A percentile compares a stretch with the other conserved stretches of the same genome.
Conservation (phyloP, 53 echinoderm and acorn worm species). For the Stichopus horrens region DNA sequence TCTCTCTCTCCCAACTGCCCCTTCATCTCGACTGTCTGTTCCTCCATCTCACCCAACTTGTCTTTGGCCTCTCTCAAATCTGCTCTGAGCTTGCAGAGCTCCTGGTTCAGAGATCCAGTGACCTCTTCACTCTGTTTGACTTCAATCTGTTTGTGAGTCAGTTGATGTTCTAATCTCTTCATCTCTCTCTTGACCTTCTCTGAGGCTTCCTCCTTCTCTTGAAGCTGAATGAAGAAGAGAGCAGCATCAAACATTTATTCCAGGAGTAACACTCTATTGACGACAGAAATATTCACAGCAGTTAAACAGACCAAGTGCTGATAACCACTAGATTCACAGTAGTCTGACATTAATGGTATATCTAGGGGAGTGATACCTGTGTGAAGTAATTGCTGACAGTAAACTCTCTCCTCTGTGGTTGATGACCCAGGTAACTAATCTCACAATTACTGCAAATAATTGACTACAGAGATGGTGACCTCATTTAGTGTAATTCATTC, state of each 20-base stretch:
- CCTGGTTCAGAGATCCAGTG: constrained; percentile 70
- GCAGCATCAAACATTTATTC: neutral
- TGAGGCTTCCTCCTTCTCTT: constrained; percentile 66
- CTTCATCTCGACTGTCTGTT: constrained; percentile 55
- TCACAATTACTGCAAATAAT: no score
- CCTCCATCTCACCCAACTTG: constrained; percentile 60
- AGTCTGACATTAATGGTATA: no score
- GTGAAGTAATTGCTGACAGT: no score
- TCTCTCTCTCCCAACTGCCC: constrained; percentile 67
- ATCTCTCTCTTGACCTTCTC: constrained; percentile 67
- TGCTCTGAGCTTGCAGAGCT: constrained; percentile 61
- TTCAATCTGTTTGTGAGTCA: constrained; percentile 68
- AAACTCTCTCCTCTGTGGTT: no score
- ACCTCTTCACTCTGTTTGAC: constrained; percentile 66
- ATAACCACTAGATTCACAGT: no score
- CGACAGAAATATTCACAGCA: no score
- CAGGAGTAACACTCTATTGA: no score
- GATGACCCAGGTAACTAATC: no score
- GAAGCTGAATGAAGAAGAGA: constrained; percentile 53
- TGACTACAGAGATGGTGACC: no score
- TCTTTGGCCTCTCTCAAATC: constrained; percentile 63
- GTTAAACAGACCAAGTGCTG: no score
- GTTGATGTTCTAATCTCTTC: constrained; percentile 71
- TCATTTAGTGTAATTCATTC: no score
- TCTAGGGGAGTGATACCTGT: no score